Conservation (phyloP, 2,888 invertebrate species). For the Lagria hirta region DNA sequence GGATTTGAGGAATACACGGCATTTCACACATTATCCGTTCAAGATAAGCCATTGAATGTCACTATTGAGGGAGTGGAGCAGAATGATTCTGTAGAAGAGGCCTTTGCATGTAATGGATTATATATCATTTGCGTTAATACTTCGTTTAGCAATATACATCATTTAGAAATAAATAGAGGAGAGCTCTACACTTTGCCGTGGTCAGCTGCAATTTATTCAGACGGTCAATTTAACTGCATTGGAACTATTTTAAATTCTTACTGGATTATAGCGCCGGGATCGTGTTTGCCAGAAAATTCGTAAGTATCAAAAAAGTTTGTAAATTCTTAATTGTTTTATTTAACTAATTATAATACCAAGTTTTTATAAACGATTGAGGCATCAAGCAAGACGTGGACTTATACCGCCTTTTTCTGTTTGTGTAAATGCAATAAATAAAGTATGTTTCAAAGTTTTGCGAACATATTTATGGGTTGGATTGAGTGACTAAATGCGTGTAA, state of each 20-base stretch:
- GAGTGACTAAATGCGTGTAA: too few species aligned
- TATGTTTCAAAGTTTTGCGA: too few species aligned
- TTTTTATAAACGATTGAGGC: too few species aligned
- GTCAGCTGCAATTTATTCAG: conserved; percentile 70
- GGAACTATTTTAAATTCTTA: conserved; percentile 67
- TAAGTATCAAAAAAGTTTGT: conserved; percentile 7
- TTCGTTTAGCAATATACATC: conserved; percentile 45
- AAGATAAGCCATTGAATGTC: conserved; percentile 30
- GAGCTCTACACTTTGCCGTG: conserved; percentile 65
- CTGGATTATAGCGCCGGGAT: conserved; percentile 63
- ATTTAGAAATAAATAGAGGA: conserved; percentile 41
- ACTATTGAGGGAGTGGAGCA: conserved; percentile 25
- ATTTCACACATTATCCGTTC: conserved; percentile 36
- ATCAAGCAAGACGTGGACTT: too few species aligned
- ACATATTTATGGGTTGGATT: too few species aligned
- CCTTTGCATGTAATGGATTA: conserved; percentile 55
- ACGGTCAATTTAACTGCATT: conserved; percentile 70
- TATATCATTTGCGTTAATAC: conserved; percentile 59
- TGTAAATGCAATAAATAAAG: too few species aligned
- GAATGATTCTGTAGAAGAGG: conserved; percentile 10
- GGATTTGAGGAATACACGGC: conserved; percentile 61
- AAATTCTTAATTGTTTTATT: background rate
- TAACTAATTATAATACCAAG: conserved; percentile 30
- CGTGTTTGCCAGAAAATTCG: conserved; percentile 53
- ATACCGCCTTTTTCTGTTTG: too few species aligned